Evolutionary conservation across 2,888 invertebrate genomes (phyloP).

Genomic region (Caprella mutica): DNA sequence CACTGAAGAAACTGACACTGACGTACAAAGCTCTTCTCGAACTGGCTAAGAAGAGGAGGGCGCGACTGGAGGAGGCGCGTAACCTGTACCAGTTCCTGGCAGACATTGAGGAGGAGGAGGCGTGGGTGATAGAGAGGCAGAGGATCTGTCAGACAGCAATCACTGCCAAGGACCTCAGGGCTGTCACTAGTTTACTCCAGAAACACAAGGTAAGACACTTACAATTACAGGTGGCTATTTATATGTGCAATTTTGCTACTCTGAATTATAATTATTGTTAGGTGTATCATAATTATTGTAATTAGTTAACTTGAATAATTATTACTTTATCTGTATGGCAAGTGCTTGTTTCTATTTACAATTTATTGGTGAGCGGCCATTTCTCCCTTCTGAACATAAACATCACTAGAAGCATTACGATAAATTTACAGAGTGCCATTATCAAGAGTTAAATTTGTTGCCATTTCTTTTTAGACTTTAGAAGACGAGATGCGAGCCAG

Average conservation of each 20-base stretch:
- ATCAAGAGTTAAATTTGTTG: too few relatives aligned
- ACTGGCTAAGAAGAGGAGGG: constrained; percentile 63
- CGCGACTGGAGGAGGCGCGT: constrained; percentile 77
- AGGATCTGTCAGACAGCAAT: constrained; percentile 85
- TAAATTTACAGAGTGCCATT: too few relatives aligned
- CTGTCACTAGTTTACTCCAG: constrained; percentile 75
- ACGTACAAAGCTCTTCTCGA: constrained; percentile 48
- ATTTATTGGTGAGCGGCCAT: too few relatives aligned
- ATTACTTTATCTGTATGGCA: too few relatives aligned
- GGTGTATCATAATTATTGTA: too few relatives aligned
- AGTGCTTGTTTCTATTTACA: too few relatives aligned
- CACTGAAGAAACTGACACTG: constrained; percentile 59
- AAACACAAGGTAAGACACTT: constrained; percentile 94
- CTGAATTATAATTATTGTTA: too few relatives aligned
- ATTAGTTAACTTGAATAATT: too few relatives aligned
- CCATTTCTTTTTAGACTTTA: constrained; percentile 40
- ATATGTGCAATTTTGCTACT: too few relatives aligned
- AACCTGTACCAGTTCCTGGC: constrained; percentile 91
- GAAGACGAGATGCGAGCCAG: constrained; percentile 75
- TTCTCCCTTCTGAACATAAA: too few relatives aligned
- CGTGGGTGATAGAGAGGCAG: constrained; percentile 91
- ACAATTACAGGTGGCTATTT: too few relatives aligned
- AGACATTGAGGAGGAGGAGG: constrained; percentile 94
- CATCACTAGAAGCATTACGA: too few relatives aligned
- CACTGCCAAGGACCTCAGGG: constrained; percentile 81